Evolutionary conservation across 2,113 vertebrate species (phyloP), one percentile per base, ranked within the genome.

Genomic region (Heterotis niloticus): DNA sequence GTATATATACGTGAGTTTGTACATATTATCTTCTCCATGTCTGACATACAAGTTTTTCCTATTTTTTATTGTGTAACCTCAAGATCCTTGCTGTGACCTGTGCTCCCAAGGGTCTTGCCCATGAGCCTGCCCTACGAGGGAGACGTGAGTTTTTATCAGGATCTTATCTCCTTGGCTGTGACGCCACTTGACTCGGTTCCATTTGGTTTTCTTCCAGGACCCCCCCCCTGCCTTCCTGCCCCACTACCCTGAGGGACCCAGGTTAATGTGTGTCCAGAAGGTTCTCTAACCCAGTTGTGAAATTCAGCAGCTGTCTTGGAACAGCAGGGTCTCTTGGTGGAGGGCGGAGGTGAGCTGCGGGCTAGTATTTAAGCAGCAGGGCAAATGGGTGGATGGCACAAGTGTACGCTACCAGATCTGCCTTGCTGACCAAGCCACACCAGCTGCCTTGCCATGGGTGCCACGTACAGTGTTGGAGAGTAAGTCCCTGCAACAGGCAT

Each of bases 381-480:
- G 12, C 64, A 86, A 78, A 80, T 76, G 57, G 51, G 59, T n/a
- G 14, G 26, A 69, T 78, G 57, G 60, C 18, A 74, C 83, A 77
- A 29, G 16, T 34, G 82, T 84, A 81, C 12, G 80, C 78, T 86
- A 56, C 79, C 28, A 81, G 78, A 79, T 64, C 64, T 81, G 78
- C 84, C 65, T 74, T 44, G 7, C 34, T 7, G 2, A 71, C 76
- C 62, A 60, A 9, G 73, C 24, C 71, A 78, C 62, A 16, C 64
- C 76, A 72, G 1, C 77, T 7, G 57, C n/a, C 16, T 51, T 23
- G 13, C 81, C 84, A 94, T 95, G 94, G 93, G 93, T 84, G 64
- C 88, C 72, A 87, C 88, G 79, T 92, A 92, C 85, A 94, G 93
- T 54, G 83, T 89, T 76, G 90, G 88, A 89, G 89, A 91, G 93